Evolutionary conservation across 2,797 vertebrate species (phyloP).

Genomic region (Dallia pectoralis): DNA sequence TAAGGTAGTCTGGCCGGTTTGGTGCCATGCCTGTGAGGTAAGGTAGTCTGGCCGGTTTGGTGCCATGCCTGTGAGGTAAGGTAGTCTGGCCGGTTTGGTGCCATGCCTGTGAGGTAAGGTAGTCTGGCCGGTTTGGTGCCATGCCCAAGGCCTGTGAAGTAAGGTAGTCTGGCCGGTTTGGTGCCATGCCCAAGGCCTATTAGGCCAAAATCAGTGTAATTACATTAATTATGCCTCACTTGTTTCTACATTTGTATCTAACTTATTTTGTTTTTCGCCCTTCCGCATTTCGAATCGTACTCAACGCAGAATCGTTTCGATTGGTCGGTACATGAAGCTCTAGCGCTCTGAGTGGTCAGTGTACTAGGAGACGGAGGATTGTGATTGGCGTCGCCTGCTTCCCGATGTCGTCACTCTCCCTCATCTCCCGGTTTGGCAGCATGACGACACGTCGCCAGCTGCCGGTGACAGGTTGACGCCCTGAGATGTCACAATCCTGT

Average conservation of each 20-base stretch:
- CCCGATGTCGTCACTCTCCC: neutral
- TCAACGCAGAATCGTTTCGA: neutral
- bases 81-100: too few relatives aligned
- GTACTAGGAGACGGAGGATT: conserved; percentile 35
- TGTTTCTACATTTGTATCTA: neutral
- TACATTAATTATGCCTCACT: neutral
- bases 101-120: too few relatives aligned
- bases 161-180: neutral
- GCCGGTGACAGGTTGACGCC: conserved; percentile 72
- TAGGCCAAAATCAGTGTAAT: neutral
- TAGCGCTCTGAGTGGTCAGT: neutral
- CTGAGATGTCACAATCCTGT: conserved; percentile 72
- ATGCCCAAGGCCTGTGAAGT: neutral
- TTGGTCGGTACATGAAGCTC: neutral
- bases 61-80: too few relatives aligned
- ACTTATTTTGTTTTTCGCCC: neutral
- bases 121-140: too few relatives aligned
- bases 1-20: too few relatives aligned
- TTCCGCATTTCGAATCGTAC: neutral
- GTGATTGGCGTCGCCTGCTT: conserved; percentile 39
- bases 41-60: too few relatives aligned
- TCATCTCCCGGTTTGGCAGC: conserved; percentile 37
- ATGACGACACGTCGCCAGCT: conserved; percentile 68
- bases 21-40: too few relatives aligned
- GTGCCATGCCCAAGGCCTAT: neutral